Evolutionary conservation across 2,797 vertebrate species (phyloP).

Genomic region (Clarias pachynema): DNA sequence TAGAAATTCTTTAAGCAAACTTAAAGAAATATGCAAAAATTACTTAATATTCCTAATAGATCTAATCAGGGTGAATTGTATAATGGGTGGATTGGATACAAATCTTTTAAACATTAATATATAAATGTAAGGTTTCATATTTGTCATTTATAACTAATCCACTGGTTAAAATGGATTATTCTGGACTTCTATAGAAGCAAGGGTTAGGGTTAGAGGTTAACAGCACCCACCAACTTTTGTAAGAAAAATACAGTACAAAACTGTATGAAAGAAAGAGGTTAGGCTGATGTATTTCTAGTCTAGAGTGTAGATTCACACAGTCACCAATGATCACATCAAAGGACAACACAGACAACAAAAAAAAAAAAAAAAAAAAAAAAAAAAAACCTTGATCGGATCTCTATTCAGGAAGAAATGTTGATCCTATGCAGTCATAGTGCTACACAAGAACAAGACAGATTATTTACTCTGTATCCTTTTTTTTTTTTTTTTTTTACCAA

Average conservation of each 20-base stretch:
- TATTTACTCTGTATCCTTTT: neutral
- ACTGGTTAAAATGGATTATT: neutral
- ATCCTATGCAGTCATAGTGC: neutral
- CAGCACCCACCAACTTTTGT: neutral
- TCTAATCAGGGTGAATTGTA: neutral
- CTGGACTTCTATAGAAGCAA: neutral
- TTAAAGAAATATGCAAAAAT: neutral
- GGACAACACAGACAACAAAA: neutral
- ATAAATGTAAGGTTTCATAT: neutral
- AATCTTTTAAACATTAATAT: neutral
- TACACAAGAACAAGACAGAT: neutral
- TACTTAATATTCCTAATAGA: neutral
- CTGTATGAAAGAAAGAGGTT: neutral
- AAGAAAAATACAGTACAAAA: neutral
- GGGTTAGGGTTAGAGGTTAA: neutral
- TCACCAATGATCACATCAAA: neutral
- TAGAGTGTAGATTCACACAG: neutral
- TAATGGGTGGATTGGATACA: neutral
- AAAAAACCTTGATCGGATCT: neutral
- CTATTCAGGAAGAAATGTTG: neutral
- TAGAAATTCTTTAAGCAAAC: slow-evolving; percentile 56
- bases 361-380: neutral
- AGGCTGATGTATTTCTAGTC: neutral
- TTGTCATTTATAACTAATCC: too few species aligned
- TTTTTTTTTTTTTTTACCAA: too few species aligned